Evolutionary conservation across 2,797 vertebrate genomes (phyloP).

Genomic region (Discoglossus pictus): DNA sequence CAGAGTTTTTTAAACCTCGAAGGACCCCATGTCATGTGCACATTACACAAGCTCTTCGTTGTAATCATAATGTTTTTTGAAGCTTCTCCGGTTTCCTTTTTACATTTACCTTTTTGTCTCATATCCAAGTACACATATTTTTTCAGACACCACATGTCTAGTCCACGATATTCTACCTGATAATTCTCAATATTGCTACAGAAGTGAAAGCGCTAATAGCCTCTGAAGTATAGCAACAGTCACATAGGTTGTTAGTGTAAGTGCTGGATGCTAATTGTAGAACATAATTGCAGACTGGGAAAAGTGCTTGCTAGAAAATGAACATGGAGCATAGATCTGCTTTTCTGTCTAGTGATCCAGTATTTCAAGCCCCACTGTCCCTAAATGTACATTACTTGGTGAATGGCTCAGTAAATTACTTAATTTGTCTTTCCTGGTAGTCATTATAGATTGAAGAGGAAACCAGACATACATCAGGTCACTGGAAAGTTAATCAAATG

Average conservation of each 20-base stretch:
- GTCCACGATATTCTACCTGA: not conserved
- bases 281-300: not conserved
- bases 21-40: too few species aligned
- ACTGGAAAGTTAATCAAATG: too few species aligned
- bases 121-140: too few species aligned
- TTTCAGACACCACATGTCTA: too few species aligned
- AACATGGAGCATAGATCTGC: constrained; percentile 8
- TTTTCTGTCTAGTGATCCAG: constrained; percentile 12
- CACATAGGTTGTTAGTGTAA: not conserved
- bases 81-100: too few species aligned
- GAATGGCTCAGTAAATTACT: constrained; percentile 14
- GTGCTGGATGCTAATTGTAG: constrained; percentile 8
- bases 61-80: too few species aligned
- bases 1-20: too few species aligned
- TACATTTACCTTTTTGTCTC: too few species aligned
- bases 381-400: not conserved
- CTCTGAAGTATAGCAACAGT: not conserved
- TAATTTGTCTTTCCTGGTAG: constrained; percentile 14
- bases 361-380: not conserved
- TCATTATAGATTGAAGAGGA: not conserved
- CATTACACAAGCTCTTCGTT: too few species aligned
- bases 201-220: not conserved
- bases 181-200: not conserved
- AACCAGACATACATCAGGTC: not conserved
- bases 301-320: not conserved